Conservation (phyloP, 1,140 invertebrate species). For the Monochamus saltuarius region DNA sequence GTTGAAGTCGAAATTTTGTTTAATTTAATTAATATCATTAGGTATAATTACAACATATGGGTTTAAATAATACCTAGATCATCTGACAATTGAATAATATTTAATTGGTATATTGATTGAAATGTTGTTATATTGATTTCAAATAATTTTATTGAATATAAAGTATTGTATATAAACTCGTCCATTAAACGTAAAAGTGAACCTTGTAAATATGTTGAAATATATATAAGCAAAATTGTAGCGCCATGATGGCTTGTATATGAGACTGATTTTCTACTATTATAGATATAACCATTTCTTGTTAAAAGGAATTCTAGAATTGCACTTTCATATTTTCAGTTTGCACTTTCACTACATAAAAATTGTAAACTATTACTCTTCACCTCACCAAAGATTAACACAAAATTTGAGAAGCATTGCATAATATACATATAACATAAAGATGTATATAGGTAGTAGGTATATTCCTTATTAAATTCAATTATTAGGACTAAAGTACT, state of each 20-base stretch:
- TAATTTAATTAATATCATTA: too few species aligned
- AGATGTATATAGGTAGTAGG: neutral
- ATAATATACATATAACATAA: neutral
- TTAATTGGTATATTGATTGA: too few species aligned
- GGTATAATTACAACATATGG: too few species aligned
- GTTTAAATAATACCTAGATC: neutral
- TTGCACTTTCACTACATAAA: conserved; percentile 2
- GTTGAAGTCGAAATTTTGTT: too few species aligned
- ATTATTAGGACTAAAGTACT: too few species aligned
- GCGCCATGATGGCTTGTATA: conserved; percentile 44
- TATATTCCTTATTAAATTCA: neutral
- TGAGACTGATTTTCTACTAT: conserved; percentile 53
- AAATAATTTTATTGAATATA: neutral
- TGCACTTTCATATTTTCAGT: conserved; percentile 22
- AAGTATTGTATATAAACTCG: conserved; percentile 20
- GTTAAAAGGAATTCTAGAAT: conserved; percentile 23
- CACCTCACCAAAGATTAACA: neutral
- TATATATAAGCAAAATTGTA: conserved; percentile 9
- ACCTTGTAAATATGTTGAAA: conserved; percentile 12
- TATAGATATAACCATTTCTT: conserved; percentile 28
- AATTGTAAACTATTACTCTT: neutral
- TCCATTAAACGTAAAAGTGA: conserved; percentile 17
- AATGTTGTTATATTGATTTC: neutral
- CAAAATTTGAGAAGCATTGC: neutral
- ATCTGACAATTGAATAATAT: neutral